These are phyloP conservation scores for Stercorarius parasiticus DNA, from an alignment of 2,113 vertebrate species.

Conservation along the genomic window DNA sequence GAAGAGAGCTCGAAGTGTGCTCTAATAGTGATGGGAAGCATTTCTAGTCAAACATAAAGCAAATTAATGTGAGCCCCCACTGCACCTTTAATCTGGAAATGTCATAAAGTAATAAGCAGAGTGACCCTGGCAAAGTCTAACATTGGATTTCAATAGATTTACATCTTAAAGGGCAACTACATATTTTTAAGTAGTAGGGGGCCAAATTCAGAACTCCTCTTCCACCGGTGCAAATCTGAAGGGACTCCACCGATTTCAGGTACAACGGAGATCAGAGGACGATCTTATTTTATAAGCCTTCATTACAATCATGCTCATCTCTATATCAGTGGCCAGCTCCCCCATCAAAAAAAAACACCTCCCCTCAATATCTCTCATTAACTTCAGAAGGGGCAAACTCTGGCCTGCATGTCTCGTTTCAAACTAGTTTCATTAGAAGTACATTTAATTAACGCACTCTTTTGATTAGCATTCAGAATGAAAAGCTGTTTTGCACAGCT, in stretches of 20 bases:
- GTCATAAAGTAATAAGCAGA: conserved; percentile 83
- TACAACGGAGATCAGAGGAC: not conserved
- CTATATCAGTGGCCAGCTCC: not conserved
- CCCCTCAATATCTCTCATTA: not conserved
- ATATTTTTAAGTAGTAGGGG: conserved; percentile 8
- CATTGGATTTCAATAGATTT: conserved; percentile 79
- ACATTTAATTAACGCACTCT: conserved; percentile 25
- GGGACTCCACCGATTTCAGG: not conserved
- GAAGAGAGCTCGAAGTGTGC: conserved; percentile 76
- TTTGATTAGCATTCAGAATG: conserved; percentile 23
- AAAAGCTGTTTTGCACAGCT: conserved; percentile 37
- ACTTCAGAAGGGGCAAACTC: not conserved
- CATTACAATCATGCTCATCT: not conserved
- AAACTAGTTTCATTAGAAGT: conserved; percentile 25
- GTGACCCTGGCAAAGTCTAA: conserved; percentile 64
- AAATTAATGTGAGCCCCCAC: conserved; percentile 83
- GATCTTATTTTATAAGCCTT: not conserved
- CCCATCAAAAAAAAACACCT: not conserved
- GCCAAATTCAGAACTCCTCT: conserved; percentile 17
- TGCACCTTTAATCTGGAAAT: conserved; percentile 82
- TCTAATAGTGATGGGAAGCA: conserved; percentile 77
- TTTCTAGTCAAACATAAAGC: conserved; percentile 88
- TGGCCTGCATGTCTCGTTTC: not conserved
- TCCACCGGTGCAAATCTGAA: not conserved
- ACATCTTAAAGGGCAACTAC: conserved; percentile 76